These are phyloP conservation scores for Tillus elongatus DNA, from an alignment of 2,888 invertebrate genomes.

Conservation along the genomic window DNA sequence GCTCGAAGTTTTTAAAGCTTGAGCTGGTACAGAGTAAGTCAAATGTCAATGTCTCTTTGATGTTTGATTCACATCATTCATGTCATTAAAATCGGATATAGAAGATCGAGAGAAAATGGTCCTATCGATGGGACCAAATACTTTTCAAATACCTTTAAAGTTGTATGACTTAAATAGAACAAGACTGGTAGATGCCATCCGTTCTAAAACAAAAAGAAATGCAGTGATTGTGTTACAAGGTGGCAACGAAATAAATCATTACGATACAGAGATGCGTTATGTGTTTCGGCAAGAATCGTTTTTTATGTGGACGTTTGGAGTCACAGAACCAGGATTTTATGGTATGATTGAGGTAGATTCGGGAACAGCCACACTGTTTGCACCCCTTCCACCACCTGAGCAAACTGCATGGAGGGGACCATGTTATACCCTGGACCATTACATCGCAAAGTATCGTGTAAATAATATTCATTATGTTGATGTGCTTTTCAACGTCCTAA, in stretches of 20 bases:
- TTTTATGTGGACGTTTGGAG: not conserved
- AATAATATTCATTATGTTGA: not conserved
- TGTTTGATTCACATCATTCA: too few species aligned
- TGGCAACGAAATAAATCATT: not conserved
- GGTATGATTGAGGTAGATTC: not conserved
- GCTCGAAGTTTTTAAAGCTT: too few species aligned
- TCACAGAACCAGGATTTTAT: not conserved
- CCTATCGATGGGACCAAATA: conserved; percentile 2
- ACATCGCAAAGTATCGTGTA: not conserved
- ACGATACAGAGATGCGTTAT: not conserved
- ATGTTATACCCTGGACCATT: not conserved
- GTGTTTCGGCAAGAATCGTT: not conserved
- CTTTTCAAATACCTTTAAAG: not conserved
- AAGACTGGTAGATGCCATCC: not conserved
- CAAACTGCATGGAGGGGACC: not conserved
- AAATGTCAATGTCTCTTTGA: too few species aligned
- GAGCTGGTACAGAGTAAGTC: too few species aligned
- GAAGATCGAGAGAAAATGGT: too few species aligned
- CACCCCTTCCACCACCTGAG: not conserved
- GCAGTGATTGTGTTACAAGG: not conserved
- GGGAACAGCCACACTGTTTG: not conserved
- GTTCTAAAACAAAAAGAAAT: not conserved
- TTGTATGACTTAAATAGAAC: not conserved
- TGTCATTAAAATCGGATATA: too few species aligned
- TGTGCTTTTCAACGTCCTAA: not conserved